These are phyloP conservation scores for Spizaetus ornatus DNA, from an alignment of 2,113 vertebrate genomes.

Conservation along the genomic window DNA sequence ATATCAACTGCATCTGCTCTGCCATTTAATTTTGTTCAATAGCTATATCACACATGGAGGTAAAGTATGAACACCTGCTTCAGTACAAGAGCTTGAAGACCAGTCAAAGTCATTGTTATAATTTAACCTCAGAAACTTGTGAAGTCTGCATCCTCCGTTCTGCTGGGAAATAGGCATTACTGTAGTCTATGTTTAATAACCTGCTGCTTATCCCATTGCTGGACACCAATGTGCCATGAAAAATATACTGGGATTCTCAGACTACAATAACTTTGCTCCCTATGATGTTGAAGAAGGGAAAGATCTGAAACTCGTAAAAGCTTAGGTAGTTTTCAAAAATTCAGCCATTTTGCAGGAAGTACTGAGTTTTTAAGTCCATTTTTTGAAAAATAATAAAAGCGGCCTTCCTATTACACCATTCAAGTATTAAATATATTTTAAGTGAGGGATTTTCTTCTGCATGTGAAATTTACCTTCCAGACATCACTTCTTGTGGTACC, in stretches of 20 bases:
- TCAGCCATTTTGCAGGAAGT: background rate
- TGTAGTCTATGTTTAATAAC: background rate
- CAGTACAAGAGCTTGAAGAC: background rate
- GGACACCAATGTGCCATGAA: background rate
- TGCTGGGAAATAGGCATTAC: slow-evolving; percentile 8
- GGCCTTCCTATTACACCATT: background rate
- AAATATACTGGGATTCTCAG: background rate
- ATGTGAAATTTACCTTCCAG: slow-evolving; percentile 38
- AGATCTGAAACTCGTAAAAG: background rate
- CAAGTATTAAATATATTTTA: slow-evolving; percentile 3
- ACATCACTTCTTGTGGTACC: background rate
- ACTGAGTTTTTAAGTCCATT: background rate
- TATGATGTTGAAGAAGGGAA: background rate
- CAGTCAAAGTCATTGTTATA: slow-evolving; percentile 9
- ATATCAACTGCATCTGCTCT: background rate
- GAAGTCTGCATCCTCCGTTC: slow-evolving; percentile 3
- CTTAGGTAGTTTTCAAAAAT: background rate
- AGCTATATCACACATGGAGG: background rate
- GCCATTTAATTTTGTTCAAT: slow-evolving; percentile 38
- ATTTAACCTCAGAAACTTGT: slow-evolving; percentile 11
- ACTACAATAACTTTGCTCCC: background rate
- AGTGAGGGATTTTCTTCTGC: background rate
- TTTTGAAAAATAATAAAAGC: slow-evolving; percentile 21
- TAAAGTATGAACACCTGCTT: slow-evolving; percentile 53
- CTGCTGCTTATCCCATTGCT: background rate